Conservation (phyloP, 1,140 invertebrate genomes). For the Heliothis virescens region DNA sequence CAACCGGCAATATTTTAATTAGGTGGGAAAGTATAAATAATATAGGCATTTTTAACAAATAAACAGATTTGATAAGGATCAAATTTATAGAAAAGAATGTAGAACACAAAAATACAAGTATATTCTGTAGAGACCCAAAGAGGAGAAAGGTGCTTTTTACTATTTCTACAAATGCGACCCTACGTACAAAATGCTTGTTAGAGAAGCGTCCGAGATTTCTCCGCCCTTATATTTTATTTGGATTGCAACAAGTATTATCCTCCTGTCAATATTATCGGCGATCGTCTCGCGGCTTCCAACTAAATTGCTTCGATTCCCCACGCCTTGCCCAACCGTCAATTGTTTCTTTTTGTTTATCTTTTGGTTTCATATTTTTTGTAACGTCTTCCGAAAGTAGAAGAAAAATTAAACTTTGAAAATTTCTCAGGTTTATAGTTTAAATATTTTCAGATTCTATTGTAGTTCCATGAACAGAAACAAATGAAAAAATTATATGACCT, state of each 20-base stretch:
- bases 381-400: not conserved
- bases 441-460: no score
- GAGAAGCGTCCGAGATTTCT: slow-evolving; percentile 53
- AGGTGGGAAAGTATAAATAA: no score
- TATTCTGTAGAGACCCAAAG: no score
- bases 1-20: no score
- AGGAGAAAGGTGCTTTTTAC: not conserved
- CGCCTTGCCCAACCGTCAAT: slow-evolving; percentile 51
- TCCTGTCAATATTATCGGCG: slow-evolving; percentile 81
- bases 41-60: no score
- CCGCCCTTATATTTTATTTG: slow-evolving; percentile 74
- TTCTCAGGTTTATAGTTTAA: no score
- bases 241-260: slow-evolving; percentile 78
- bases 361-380: slow-evolving; percentile 41
- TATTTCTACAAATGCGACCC: slow-evolving; percentile 36
- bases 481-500: no score
- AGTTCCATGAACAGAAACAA: no score
- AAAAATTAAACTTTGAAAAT: not conserved
- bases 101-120: no score
- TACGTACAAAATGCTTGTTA: slow-evolving; percentile 48
- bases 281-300: slow-evolving; percentile 67
- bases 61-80: no score
- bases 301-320: slow-evolving; percentile 69
- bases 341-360: slow-evolving; percentile 53
- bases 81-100: no score